Base-by-base conservation (phyloP, 2,797 vertebrate species). In the Neostethus bicornis region DNA sequence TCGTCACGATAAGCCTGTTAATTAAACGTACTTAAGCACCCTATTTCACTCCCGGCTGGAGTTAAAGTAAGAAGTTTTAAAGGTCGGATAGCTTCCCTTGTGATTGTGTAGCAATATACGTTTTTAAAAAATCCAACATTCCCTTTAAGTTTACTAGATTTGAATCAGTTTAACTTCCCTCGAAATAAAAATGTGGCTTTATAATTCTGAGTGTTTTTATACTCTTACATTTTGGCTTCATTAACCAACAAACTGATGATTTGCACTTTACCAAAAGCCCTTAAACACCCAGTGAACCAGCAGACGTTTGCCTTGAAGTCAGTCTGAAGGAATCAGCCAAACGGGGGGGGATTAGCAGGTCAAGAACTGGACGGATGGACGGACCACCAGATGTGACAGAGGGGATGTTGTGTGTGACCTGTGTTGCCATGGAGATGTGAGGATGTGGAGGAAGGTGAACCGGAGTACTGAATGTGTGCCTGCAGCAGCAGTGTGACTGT, bases 381-480 rank as follows among this genome's bases (percentile, higher is more conserved):
- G 55, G 71, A 41, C 46, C 41, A 16, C 44, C 51, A 26, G 56
- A 64, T 60, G 54, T 14, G 54, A 47, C 29, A 3, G 69, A 69
- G 77, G 59, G 4, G 51, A 70, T 72, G 81, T 80, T 77, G 73
- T 86, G 75, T 48, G 77, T 80, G 69, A 85, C 61, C 73, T 3
- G 71, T 3, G 80, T 23, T 63, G 39, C 70, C 56, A 19, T 61
- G 42, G 78, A 86, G 62, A 77, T 19, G 47, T 8, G 59, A 51
- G 28, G 56, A 58, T 72, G 26, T 70, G 49, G 64, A 50, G 44
- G 65, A 69, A 61, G 51, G 64, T 20, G 63, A 71, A 55, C 45
- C 44, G 59, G 71, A 87, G 28, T 84, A 82, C 81, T 84, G 83
- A 82, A 70, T 66, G 79, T 75, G 72, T 56, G 66, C 72, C 29